Evolutionary conservation across 1,140 invertebrate genomes (phyloP).

Genomic region (Drosophila gunungcola): DNA sequence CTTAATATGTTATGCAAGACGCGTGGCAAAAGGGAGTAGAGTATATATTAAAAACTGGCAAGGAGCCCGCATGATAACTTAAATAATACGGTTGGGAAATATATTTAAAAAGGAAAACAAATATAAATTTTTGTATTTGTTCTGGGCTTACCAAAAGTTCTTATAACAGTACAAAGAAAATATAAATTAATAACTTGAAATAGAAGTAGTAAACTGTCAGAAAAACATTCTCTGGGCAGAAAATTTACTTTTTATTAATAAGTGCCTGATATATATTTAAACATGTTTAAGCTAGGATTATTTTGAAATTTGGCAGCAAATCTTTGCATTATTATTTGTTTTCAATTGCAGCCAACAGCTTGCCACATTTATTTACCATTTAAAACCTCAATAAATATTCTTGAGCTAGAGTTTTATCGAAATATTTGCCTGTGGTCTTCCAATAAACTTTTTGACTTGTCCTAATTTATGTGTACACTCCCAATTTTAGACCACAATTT

Average conservation of each 20-base stretch:
- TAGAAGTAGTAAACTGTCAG: background rate
- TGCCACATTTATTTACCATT: background rate
- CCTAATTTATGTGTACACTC: constrained; percentile 4
- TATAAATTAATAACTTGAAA: background rate
- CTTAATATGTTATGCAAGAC: constrained; percentile 30
- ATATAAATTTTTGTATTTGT: background rate
- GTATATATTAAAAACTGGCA: background rate
- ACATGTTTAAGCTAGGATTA: background rate
- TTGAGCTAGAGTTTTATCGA: background rate
- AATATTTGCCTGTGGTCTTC: background rate
- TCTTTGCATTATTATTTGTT: background rate
- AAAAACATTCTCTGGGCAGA: background rate
- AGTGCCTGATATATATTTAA: background rate
- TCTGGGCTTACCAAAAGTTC: no score
- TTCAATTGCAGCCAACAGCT: background rate
- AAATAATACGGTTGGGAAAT: background rate
- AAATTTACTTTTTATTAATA: background rate
- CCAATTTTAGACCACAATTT: background rate
- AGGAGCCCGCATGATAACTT: constrained; percentile 5
- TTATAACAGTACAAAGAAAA: background rate
- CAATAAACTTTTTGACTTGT: constrained; percentile 1
- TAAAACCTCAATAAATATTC: background rate
- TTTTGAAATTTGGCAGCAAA: background rate
- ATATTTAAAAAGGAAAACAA: constrained; percentile 3
- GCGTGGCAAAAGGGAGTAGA: constrained; percentile 9